Percentiles rank a stretch among this genome's conserved stretches.
phyloP scores from a whole-genome alignment of 92 coral and sea anemone species.

The Epizoanthus illoricatus region DNA sequence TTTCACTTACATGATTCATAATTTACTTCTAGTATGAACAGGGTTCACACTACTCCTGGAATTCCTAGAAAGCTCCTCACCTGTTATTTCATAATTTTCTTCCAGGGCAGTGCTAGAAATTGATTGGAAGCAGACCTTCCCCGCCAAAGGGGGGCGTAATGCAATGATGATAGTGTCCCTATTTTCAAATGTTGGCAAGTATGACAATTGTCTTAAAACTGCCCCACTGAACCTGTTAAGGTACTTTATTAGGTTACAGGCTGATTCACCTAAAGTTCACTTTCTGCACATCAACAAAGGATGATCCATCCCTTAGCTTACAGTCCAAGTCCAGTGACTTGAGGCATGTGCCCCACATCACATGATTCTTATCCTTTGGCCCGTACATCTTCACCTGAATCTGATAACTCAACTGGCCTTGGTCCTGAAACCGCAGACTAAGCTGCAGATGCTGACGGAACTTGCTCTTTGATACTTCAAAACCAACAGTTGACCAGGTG shows the following conservation, averaged over 20 bases:
- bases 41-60: too few species aligned
- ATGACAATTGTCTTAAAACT: not conserved
- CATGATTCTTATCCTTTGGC: conserved; percentile 85
- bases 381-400: conserved; percentile 89
- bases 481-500: conserved; percentile 79
- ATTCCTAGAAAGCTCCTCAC: too few species aligned
- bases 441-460: conserved; percentile 73
- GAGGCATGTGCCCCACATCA: conserved; percentile 92
- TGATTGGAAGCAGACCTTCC: too few species aligned
- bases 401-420: conserved; percentile 62
- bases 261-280: conserved; percentile 58
- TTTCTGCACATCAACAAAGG: conserved; percentile 66
- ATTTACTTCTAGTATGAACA: too few species aligned
- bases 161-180: too few species aligned
- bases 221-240: not conserved
- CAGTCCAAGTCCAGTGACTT: conserved; percentile 86
- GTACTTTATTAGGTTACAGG: not conserved
- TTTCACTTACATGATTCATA: too few species aligned
- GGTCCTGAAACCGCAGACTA: conserved; percentile 69
- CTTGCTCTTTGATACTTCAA: conserved; percentile 78
- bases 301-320: conserved; percentile 67
- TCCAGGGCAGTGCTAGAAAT: too few species aligned
- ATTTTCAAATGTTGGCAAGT: too few species aligned
- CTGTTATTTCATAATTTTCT: too few species aligned
- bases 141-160: too few species aligned